Conservation (phyloP, 2,797 vertebrate species). For the Anas acuta region DNA sequence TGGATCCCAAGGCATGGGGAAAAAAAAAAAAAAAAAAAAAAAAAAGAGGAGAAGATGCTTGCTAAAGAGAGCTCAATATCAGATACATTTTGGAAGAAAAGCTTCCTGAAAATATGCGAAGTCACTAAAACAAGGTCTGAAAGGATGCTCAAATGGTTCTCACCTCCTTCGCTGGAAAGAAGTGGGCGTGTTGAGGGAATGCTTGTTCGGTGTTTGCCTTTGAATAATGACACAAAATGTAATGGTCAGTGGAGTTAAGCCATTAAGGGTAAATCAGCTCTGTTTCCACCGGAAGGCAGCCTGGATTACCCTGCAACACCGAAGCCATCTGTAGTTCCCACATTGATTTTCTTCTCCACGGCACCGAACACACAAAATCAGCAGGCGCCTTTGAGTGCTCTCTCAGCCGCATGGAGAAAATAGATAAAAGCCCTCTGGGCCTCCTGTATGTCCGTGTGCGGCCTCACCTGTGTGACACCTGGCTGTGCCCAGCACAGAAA, state of each 20-base stretch:
- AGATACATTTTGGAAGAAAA: slow-evolving; percentile 1
- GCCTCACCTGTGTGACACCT: slow-evolving; percentile 69
- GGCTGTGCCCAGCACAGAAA: slow-evolving; percentile 56
- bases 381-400: slow-evolving; percentile 53
- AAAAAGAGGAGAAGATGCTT: background rate
- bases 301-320: slow-evolving; percentile 28
- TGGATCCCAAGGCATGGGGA: background rate
- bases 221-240: slow-evolving; percentile 66
- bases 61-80: background rate
- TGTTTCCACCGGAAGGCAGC: slow-evolving; percentile 39
- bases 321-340: slow-evolving; percentile 52
- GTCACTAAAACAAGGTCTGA: slow-evolving; percentile 46
- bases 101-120: slow-evolving; percentile 12
- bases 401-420: slow-evolving; percentile 50
- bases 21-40: background rate
- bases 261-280: slow-evolving; percentile 41
- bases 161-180: slow-evolving; percentile 41
- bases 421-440: slow-evolving; percentile 50
- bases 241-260: slow-evolving; percentile 46
- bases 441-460: background rate
- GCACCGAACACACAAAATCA: slow-evolving; percentile 59
- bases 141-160: slow-evolving; percentile 11
- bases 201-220: slow-evolving; percentile 45
- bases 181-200: background rate
- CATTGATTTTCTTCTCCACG: slow-evolving; percentile 38